These are phyloP conservation scores for Cyanocitta stelleri DNA, from an alignment of 2,113 vertebrate genomes.

Conservation along the genomic window DNA sequence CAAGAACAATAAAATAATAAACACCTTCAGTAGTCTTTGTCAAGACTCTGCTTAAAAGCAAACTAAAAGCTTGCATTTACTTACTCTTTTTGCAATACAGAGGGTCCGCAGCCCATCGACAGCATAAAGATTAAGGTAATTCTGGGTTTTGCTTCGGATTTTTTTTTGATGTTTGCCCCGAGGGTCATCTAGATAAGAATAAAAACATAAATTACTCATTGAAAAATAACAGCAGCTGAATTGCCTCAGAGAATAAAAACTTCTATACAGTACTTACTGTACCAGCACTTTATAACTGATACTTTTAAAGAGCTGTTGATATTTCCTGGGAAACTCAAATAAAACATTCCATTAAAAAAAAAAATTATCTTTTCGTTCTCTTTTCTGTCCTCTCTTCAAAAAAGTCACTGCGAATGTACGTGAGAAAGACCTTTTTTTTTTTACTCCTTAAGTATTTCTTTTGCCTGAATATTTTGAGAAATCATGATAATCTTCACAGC, in stretches of 20 bases:
- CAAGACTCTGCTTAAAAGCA: neutral
- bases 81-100: conserved; percentile 97
- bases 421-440: neutral
- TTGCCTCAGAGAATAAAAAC: neutral
- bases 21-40: neutral
- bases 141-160: conserved; percentile 89
- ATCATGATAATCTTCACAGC: neutral
- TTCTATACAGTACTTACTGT: neutral
- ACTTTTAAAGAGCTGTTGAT: neutral
- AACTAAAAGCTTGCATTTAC: neutral
- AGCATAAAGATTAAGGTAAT: conserved; percentile 91
- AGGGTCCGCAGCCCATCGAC: conserved; percentile 90
- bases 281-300: neutral
- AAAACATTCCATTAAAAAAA: neutral
- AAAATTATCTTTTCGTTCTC: neutral
- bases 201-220: neutral
- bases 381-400: neutral
- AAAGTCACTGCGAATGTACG: neutral
- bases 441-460: neutral
- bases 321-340: neutral
- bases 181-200: conserved; percentile 74
- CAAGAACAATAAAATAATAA: neutral
- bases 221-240: neutral
- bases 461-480: neutral
- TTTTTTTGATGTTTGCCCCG: conserved; percentile 86